A percentile compares a stretch with the other conserved stretches of the same genome.
These are phyloP conservation scores for Oreohelix idahoensis DNA, from an alignment of 1,140 invertebrate genomes.

Conservation along the genomic window DNA sequence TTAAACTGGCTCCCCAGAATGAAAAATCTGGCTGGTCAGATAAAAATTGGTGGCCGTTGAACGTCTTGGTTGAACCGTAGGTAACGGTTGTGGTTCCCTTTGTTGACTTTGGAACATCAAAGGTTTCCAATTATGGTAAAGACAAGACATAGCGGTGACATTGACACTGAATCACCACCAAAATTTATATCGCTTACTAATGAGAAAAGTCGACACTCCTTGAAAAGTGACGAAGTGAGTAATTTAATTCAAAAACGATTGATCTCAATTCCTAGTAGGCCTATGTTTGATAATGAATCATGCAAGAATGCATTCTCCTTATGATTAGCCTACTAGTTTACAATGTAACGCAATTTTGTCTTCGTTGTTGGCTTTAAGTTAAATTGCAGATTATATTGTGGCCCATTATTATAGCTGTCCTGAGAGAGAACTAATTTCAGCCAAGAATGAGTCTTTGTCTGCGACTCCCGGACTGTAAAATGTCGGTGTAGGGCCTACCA, in stretches of 20 bases:
- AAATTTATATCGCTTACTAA: slow-evolving; percentile 24
- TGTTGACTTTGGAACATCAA: slow-evolving; percentile 2
- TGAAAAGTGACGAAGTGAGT: slow-evolving; percentile 22
- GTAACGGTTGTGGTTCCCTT: slow-evolving; percentile 12
- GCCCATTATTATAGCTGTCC: too few relatives aligned
- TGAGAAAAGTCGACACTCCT: slow-evolving; percentile 11
- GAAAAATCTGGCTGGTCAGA: neutral
- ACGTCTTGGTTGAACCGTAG: neutral
- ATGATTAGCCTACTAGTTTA: too few relatives aligned
- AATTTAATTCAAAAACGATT: neutral
- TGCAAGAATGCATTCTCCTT: too few relatives aligned
- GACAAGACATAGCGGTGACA: slow-evolving; percentile 34
- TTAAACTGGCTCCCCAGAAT: neutral
- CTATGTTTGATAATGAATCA: too few relatives aligned
- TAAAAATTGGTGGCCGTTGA: neutral
- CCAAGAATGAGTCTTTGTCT: too few relatives aligned
- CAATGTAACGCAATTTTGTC: too few relatives aligned
- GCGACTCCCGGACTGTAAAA: too few relatives aligned
- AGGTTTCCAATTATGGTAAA: slow-evolving; percentile 12
- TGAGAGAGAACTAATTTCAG: too few relatives aligned
- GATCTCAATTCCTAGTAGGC: too few relatives aligned
- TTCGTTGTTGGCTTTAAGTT: too few relatives aligned
- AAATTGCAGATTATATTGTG: too few relatives aligned
- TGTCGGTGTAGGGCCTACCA: too few relatives aligned
- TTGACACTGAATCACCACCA: neutral